Conservation (phyloP, 2,888 invertebrate genomes). For the Phaedon cochleariae region DNA sequence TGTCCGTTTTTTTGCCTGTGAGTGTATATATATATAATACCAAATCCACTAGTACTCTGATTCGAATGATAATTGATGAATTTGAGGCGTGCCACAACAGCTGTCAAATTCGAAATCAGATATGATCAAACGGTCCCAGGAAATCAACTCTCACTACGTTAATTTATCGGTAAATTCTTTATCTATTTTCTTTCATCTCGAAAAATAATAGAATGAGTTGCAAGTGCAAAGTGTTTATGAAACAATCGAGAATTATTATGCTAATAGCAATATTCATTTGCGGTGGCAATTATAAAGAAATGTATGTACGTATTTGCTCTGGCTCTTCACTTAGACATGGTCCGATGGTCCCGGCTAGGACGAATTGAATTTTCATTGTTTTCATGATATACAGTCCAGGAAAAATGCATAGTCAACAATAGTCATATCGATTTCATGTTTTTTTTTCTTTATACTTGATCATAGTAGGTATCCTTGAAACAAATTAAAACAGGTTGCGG, state of each 20-base stretch:
- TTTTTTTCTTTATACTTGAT: too few species aligned
- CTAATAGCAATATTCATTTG: conserved; percentile 7
- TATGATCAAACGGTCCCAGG: neutral
- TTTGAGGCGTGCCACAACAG: too few species aligned
- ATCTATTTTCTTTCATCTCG: neutral
- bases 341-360: neutral
- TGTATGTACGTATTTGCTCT: neutral
- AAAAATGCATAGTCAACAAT: neutral
- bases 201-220: neutral
- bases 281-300: conserved; percentile 3
- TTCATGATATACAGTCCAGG: neutral
- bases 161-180: neutral
- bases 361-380: neutral
- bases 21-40: too few species aligned
- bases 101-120: neutral
- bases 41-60: too few species aligned
- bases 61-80: too few species aligned
- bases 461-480: too few species aligned
- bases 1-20: too few species aligned
- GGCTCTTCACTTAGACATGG: neutral
- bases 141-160: neutral
- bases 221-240: conserved; percentile 6
- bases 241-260: conserved; percentile 17
- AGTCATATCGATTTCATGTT: neutral
- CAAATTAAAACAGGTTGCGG: too few species aligned